phyloP scores from a whole-genome alignment of 2,888 invertebrate species.

The Bruchidius siliquastri region DNA sequence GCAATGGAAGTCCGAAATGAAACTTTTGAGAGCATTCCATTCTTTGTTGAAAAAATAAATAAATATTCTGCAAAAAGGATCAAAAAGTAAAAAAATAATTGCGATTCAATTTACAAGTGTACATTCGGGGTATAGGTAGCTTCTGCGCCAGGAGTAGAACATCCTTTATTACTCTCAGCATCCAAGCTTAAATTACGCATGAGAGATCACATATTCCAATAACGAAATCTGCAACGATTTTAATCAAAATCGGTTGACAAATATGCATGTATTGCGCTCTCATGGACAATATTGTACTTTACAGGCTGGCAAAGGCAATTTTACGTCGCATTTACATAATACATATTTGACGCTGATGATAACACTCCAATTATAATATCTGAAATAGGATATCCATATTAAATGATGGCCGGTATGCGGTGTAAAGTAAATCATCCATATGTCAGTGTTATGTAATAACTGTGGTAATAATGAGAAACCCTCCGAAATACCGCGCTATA shows the following conservation, averaged over 20 bases:
- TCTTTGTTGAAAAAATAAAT: too few species aligned
- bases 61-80: too few species aligned
- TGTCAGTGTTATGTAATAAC: background rate
- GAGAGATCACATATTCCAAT: background rate
- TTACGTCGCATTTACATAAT: background rate
- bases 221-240: background rate
- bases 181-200: background rate
- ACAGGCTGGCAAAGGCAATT: background rate
- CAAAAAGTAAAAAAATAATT: too few species aligned
- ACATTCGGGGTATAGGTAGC: too few species aligned
- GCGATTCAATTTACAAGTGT: too few species aligned
- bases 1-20: too few species aligned
- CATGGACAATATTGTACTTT: background rate
- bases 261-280: background rate
- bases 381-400: background rate
- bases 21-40: too few species aligned
- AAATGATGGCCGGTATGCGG: background rate
- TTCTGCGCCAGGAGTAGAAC: background rate
- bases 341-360: background rate
- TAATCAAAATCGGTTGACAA: background rate
- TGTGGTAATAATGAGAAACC: background rate
- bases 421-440: background rate
- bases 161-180: background rate
- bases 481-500: background rate
- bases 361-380: background rate